Evolutionary conservation across 1,140 invertebrate genomes (phyloP), one percentile per base, ranked within the genome.

Genomic region (Pissodes strobi): DNA sequence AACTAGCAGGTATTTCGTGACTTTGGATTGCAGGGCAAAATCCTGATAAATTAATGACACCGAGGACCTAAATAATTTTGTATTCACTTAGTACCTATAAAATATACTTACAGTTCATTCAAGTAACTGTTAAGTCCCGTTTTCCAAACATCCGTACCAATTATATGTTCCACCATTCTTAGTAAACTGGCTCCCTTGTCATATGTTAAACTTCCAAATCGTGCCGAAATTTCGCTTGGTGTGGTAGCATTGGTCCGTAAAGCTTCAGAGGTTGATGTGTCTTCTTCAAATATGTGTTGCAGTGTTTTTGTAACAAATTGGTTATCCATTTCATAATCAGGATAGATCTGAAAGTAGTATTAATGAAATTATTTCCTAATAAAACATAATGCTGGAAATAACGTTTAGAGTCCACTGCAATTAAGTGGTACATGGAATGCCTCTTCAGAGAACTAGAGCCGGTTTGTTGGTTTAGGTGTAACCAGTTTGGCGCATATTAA

Each of bases 81-180:
- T n/a, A n/a, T n/a, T n/a, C n/a, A n/a, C n/a, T n/a, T n/a, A n/a
- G n/a, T n/a, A n/a, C n/a, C n/a, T n/a, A n/a, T 51, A 25, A 12
- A 30, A 55, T 25, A 21, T 21, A 74, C 74, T 77, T 80, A 86
- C 84, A 80, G 73, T 22, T 77, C 68, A 5, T 61, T 68, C 0
- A 88, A 72, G 68, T 88, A 88, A 8, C 76, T 67, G 18, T 78
- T 77, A 30, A 91, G 72, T 8, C 86, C 88, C 39, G 76, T 72
- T 69, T 80, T 78, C 73, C 91, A 90, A 0, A 82, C 81, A 0
- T 79, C 73, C 17, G 80, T 76, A 1, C 88, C 87, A 10, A 93
- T 79, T 37, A 88, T 83, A 72, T 88, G 83, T 66, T 86, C 81
- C 69, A 91, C 86, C 91, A 93, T 92, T 61, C 89, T 81, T 12